A percentile compares a stretch with the other conserved stretches of the same genome.
Conservation (phyloP, 2,888 invertebrate species). For the Xylota segnis region DNA sequence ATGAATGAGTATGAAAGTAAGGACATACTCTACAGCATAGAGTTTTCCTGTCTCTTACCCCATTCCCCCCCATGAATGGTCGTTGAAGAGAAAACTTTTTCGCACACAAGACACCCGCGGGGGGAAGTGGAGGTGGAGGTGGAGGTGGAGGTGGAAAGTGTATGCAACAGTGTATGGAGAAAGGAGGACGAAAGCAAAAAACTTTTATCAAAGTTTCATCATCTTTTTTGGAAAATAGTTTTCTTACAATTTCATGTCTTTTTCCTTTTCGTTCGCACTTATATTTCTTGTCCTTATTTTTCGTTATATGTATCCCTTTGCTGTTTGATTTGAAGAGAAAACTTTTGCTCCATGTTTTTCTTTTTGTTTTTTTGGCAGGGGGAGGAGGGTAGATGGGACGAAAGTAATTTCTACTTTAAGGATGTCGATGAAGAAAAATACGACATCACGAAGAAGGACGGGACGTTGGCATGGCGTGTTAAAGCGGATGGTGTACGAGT, state of each 20-base stretch:
- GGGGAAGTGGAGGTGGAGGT: too few relatives aligned
- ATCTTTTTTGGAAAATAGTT: conserved; percentile 75
- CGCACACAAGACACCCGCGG: conserved; percentile 48
- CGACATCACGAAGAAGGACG: conserved; percentile 15
- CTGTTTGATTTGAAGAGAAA: conserved; percentile 68
- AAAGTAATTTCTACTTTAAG: conserved; percentile 69
- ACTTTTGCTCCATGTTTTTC: conserved; percentile 40
- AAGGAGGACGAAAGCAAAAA: conserved; percentile 40
- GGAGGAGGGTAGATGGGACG: background rate
- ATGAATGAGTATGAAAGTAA: conserved; percentile 31
- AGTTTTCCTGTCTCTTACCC: conserved; percentile 22
- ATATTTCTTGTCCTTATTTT: conserved; percentile 55
- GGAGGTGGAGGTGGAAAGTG: too few relatives aligned
- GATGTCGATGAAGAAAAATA: conserved; percentile 33
- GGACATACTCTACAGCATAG: conserved; percentile 18
- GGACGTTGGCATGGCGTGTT: conserved; percentile 35
- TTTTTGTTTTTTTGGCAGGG: background rate
- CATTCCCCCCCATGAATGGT: background rate
- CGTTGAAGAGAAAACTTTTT: conserved; percentile 42
- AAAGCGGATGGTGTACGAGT: conserved; percentile 60
- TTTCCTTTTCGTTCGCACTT: background rate
- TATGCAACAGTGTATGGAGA: conserved; percentile 23
- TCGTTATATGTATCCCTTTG: conserved; percentile 45
- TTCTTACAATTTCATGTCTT: conserved; percentile 71
- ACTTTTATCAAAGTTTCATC: conserved; percentile 74